Evolutionary conservation across 2,797 vertebrate species (phyloP).

Genomic region (Prionace glauca): DNA sequence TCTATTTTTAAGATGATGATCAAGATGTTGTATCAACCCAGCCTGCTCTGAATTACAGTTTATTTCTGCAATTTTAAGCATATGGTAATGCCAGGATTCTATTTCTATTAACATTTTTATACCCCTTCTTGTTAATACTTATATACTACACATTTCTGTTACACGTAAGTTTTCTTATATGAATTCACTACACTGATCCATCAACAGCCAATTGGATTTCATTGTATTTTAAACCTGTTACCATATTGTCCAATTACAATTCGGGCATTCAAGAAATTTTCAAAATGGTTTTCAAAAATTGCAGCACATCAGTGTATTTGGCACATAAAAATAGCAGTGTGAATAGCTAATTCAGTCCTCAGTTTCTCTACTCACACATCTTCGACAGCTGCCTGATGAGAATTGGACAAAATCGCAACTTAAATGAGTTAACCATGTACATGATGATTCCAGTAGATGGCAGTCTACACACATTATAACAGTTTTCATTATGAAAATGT

Average conservation of each 20-base stretch:
- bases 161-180: not conserved
- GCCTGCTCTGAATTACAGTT: not conserved
- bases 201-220: not conserved
- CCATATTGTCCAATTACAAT: not conserved
- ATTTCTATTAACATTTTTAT: not conserved
- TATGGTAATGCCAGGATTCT: not conserved
- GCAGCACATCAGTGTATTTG: not conserved
- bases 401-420: not conserved
- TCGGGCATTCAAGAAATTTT: not conserved
- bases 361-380: not conserved
- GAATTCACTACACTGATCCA: not conserved
- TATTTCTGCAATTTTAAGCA: not conserved
- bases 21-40: not conserved
- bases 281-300: not conserved
- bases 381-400: not conserved
- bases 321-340: not conserved
- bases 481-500: not conserved
- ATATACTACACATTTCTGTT: not conserved
- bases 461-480: not conserved
- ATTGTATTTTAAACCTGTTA: not conserved
- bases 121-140: not conserved
- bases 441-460: not conserved
- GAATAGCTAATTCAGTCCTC: not conserved
- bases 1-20: not conserved
- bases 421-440: not conserved